These are phyloP conservation scores for Dicerorhinus sumatrensis DNA, from an alignment of 2,113 vertebrate genomes.

Conservation along the genomic window DNA sequence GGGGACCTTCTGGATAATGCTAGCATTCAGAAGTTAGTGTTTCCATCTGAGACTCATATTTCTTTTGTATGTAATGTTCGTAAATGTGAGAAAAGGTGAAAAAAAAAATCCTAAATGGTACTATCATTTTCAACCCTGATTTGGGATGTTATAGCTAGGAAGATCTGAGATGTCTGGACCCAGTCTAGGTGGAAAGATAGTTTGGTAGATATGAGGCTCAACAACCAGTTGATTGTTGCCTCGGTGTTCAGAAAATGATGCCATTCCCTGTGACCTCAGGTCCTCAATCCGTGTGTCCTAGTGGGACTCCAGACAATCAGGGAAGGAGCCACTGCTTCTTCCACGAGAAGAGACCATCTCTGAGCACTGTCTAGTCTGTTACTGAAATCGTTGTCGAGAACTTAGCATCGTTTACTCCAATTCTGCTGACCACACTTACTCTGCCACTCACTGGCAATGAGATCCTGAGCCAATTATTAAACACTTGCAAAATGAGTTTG, in stretches of 20 bases:
- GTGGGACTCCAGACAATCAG: background rate
- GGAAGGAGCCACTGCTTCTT: background rate
- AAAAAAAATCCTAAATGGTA: background rate
- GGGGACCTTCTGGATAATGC: background rate
- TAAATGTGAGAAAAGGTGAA: background rate
- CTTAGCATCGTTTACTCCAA: fast-evolving
- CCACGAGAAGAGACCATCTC: background rate
- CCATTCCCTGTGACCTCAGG: background rate
- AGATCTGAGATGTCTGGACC: background rate
- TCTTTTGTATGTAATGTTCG: background rate
- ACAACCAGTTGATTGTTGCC: background rate
- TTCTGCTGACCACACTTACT: background rate
- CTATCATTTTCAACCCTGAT: background rate
- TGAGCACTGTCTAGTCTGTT: background rate
- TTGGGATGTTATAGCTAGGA: background rate
- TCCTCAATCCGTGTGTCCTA: background rate
- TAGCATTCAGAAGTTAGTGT: background rate
- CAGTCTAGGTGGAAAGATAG: background rate
- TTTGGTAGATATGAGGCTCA: background rate
- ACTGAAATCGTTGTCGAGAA: background rate
- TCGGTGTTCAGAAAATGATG: background rate
- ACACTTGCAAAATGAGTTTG: background rate
- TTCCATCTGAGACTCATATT: background rate
- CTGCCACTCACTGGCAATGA: background rate
- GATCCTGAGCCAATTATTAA: background rate